These are phyloP conservation scores for Helicolenus hilgendorfi DNA, from an alignment of 2,797 vertebrate species.

Conservation along the genomic window DNA sequence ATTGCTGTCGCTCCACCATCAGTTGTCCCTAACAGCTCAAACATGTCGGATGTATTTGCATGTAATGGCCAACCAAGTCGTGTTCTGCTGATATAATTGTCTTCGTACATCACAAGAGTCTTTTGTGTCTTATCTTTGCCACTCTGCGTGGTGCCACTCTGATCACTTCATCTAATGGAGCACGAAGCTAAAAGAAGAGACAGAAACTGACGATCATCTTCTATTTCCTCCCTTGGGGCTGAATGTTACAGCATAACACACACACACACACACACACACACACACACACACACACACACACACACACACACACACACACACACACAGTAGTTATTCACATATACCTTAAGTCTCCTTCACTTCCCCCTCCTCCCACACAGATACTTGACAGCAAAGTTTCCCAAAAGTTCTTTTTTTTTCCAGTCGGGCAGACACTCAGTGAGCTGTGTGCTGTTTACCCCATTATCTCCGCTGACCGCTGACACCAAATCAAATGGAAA, in stretches of 20 bases:
- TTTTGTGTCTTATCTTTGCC: slow-evolving; percentile 27
- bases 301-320: not conserved
- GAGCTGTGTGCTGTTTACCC: slow-evolving; percentile 50
- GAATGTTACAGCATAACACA: slow-evolving; percentile 9
- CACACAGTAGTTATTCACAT: slow-evolving; percentile 1
- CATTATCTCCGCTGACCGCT: slow-evolving; percentile 61
- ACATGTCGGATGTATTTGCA: not conserved
- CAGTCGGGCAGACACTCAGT: not conserved
- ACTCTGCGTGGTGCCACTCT: slow-evolving; percentile 46
- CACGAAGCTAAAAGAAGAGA: slow-evolving; percentile 38
- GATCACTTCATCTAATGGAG: slow-evolving; percentile 54
- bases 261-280: not conserved
- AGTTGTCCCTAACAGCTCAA: not conserved
- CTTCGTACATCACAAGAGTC: slow-evolving; percentile 10
- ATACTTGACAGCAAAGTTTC: slow-evolving; percentile 45
- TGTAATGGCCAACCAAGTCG: not conserved
- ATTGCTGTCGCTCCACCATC: not conserved
- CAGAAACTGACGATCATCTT: slow-evolving; percentile 18
- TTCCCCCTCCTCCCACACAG: not conserved
- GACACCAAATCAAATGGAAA: slow-evolving; percentile 79
- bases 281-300: slow-evolving; percentile 8
- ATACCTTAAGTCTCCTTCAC: slow-evolving; percentile 3
- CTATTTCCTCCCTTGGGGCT: slow-evolving; percentile 42
- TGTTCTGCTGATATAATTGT: slow-evolving; percentile 1
- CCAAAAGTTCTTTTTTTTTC: slow-evolving; percentile 19